Evolutionary conservation across 1,140 invertebrate genomes (phyloP), one percentile per base, ranked within the genome.

Genomic region (Micrasema minimum): DNA sequence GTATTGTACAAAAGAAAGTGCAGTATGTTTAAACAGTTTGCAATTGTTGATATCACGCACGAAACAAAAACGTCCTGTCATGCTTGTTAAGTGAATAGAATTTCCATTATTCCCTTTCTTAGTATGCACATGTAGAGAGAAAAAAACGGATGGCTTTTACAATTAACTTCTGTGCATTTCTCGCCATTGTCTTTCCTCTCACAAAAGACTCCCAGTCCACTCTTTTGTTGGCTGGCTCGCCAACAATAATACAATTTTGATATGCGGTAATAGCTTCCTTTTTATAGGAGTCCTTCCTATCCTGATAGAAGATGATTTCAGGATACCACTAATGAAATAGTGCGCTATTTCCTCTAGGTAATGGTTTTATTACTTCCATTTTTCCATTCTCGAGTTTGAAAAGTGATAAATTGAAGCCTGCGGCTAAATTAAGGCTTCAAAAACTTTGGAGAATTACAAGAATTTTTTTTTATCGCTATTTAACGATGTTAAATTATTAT

Each of bases 221-320:
- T 23, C 45, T 53, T 66, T 66, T 66, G 64, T 66, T 51, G 48
- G 20, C 22, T 51, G 45, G 45, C 51, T 66, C 11, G 64, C 48
- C 38, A 35, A 66, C 64, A 66, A 51, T 51, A 51, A 66, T 66
- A 66, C 45, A 41, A 51, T 66, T 66, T 66, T 66, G 64, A 66
- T 66, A 66, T 16, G 48, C 48, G 16, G 64, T 66, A 51, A 66
- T 66, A 66, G 64, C 51, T 53, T 66, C 64, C 64, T 41, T 20
- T 66, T 41, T 38, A 38, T 37, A 9, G 12, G 26, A 14, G 6
- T 37, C n/a, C 14, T 38, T 38, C 31, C 16, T 41, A 31, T 51
- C 64, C 46, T 35, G 26, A 43, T 41, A 22, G 14, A 26, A 14
- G 16, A 14, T 41, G 10, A 22, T 64, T 35, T 1, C 43, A 48